These are phyloP conservation scores for Eupleurogrammus muticus DNA, from an alignment of 2,797 vertebrate species.

Conservation along the genomic window DNA sequence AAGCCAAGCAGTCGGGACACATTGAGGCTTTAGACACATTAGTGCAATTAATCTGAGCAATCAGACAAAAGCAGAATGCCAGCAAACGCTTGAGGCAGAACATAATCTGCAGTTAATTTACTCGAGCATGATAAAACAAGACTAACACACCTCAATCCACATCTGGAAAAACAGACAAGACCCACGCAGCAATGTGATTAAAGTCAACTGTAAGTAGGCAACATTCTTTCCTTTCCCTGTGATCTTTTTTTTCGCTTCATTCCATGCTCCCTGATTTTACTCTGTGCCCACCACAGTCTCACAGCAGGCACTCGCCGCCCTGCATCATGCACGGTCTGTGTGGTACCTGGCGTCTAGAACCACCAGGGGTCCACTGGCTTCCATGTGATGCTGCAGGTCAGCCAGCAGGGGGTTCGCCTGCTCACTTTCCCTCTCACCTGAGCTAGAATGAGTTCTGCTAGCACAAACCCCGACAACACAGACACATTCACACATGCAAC, in stretches of 20 bases:
- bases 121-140: conserved; percentile 30
- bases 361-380: conserved; percentile 66
- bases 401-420: conserved; percentile 82
- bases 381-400: conserved; percentile 76
- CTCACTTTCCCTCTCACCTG: conserved; percentile 73
- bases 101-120: conserved; percentile 40
- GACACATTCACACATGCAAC: conserved; percentile 33
- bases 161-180: conserved; percentile 25
- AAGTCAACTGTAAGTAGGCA: conserved; percentile 8
- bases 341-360: conserved; percentile 77
- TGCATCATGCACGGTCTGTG: conserved; percentile 49
- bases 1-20: conserved; percentile 25
- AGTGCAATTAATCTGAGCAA: conserved; percentile 22
- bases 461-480: conserved; percentile 43
- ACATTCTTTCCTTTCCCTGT: conserved; percentile 8
- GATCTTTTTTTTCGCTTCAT: conserved; percentile 29
- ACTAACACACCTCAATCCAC: conserved; percentile 29
- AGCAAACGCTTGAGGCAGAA: conserved; percentile 24
- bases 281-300: conserved; percentile 17
- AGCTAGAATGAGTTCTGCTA: conserved; percentile 64
- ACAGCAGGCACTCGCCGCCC: conserved; percentile 5
- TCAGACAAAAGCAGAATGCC: conserved; percentile 27
- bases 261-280: conserved; percentile 47
- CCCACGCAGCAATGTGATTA: conserved; percentile 4
- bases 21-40: conserved; percentile 31